Evolutionary conservation across 30 jellyfish, hydroid and myxozoan species (phyloP).

Genomic region (Rhopilema esculentum): DNA sequence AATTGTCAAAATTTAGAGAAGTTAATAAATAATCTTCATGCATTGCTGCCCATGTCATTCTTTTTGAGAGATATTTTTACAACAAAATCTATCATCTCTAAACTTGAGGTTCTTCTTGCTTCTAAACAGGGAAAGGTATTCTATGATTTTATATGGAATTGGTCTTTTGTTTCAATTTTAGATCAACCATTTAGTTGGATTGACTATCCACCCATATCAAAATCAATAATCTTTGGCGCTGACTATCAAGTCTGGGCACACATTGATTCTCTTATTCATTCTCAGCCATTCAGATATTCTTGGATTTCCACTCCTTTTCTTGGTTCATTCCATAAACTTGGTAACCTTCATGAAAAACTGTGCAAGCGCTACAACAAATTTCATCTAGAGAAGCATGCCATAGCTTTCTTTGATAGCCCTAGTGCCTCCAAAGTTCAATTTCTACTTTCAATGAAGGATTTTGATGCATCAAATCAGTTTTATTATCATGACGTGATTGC

Average conservation of each 20-base stretch:
- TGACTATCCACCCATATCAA: conserved; percentile 42
- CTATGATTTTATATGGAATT: conserved; percentile 37
- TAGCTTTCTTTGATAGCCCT: conserved; percentile 41
- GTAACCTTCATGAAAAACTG: conserved; percentile 45
- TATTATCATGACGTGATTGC: conserved; percentile 51
- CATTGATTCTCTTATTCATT: conserved; percentile 8
- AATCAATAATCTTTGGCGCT: conserved; percentile 50
- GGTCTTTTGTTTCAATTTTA: conserved; percentile 12
- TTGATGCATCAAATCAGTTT: conserved; percentile 56
- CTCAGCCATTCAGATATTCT: conserved; percentile 26
- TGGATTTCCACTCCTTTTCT: conserved; percentile 48
- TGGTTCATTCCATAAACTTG: conserved; percentile 48
- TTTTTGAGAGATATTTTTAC: not conserved
- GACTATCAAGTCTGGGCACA: conserved; percentile 70
- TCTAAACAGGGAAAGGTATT: not conserved
- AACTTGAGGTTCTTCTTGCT: not conserved
- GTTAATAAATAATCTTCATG: no score
- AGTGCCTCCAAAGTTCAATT: conserved; percentile 42
- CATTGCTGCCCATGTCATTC: no score
- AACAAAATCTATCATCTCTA: not conserved
- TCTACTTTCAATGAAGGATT: conserved; percentile 47
- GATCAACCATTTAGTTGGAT: conserved; percentile 54
- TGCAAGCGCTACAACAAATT: conserved; percentile 42
- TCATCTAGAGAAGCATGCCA: conserved; percentile 58
- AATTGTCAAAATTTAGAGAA: no score